Evolutionary conservation across 1,140 invertebrate genomes (phyloP), one percentile per base, ranked within the genome.

Genomic region (Venturia canescens): DNA sequence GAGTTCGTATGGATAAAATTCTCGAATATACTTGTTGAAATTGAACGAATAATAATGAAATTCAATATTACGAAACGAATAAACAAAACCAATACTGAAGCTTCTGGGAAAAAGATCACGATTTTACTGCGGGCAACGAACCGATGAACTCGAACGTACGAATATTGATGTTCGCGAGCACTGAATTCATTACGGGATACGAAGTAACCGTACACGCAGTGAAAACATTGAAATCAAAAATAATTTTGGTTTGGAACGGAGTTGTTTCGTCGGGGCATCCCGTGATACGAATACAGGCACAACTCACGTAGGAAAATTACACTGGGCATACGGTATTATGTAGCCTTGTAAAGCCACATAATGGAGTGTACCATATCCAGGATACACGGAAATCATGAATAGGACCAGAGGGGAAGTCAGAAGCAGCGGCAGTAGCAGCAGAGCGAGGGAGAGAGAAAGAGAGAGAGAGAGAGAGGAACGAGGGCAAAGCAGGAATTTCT

Each of bases 201-300:
- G 78, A 85, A 86, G 84, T 83, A 84, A 74, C 60, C 44, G 75
- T n/a, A 70, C 83, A 85, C 11, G 44, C 48, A 38, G 63, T 5
- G 76, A 83, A 85, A 86, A 84, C 83, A 83, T 83, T 71, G 83
- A 83, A 84, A 84, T 85, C 79, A 78, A 81, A 84, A 85, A 86
- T 87, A 86, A 86, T 87, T 85, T 84, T 77, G 75, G 84, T 77
- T 80, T 83, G 81, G 31, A 80, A 80, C 78, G 60, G 53, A 78
- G 79, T 60, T 26, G 71, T 81, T 77, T 79, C 72, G 76, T 70
- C 21, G 53, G 57, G 34, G 50, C 57, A 70, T 70, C 23, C 48
- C 38, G 15, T 16, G 80, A 26, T 29, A 15, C 21, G 9, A 44
- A 31, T 70, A 66, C 27, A 67, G 16, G 50, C 27, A 78, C 26